Conservation (phyloP, 1,140 invertebrate genomes). For the Gyrodactylus bullatarudis region DNA sequence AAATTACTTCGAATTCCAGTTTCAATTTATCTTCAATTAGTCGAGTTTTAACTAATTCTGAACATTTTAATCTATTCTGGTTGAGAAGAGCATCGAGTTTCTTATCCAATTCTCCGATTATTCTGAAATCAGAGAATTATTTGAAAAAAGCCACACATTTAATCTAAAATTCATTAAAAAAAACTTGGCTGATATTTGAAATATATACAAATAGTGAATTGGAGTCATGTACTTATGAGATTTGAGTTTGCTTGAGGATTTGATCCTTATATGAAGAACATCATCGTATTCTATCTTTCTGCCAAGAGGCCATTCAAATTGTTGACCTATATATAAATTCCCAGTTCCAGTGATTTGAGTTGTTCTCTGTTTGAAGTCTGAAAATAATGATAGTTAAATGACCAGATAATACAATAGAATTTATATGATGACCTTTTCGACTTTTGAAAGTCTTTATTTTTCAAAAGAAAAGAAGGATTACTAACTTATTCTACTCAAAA, state of each 20-base stretch:
- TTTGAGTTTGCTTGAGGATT: background rate
- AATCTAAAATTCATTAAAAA: background rate
- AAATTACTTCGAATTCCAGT: background rate
- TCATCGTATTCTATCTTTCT: background rate
- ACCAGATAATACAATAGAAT: background rate
- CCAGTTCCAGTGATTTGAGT: background rate
- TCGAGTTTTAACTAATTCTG: background rate
- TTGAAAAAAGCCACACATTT: background rate
- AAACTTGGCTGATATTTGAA: background rate
- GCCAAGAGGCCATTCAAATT: background rate
- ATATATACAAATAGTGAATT: background rate
- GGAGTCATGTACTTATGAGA: background rate
- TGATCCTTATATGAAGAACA: background rate
- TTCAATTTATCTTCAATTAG: background rate
- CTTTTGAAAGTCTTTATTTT: too few relatives aligned
- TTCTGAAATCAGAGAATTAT: background rate
- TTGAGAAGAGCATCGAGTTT: background rate
- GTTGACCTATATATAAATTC: background rate
- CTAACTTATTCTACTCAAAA: background rate
- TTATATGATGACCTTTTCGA: too few relatives aligned
- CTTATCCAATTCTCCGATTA: background rate
- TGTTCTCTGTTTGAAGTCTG: background rate
- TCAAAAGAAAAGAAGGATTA: too few relatives aligned
- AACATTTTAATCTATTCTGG: background rate
- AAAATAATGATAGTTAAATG: background rate